phyloP scores from a whole-genome alignment of 2,797 vertebrate genomes.

The Hozukius guyotensis region DNA sequence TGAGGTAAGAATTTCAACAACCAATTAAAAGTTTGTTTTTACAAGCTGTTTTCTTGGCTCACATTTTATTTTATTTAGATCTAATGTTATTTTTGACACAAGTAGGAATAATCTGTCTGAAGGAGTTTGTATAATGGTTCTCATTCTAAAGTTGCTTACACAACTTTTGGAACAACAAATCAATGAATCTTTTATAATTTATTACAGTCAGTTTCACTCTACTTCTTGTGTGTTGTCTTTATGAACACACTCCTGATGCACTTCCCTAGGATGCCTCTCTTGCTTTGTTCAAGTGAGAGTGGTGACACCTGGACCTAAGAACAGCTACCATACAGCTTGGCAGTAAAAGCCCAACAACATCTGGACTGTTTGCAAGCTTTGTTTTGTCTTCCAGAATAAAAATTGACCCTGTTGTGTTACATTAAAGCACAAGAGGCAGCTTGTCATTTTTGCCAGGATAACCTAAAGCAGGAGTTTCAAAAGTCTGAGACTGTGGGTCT shows the following conservation, averaged over 20 bases:
- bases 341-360: not conserved
- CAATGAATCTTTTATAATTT: not conserved
- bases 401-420: not conserved
- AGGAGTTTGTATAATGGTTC: not conserved
- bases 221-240: not conserved
- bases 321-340: not conserved
- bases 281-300: not conserved
- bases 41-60: not conserved
- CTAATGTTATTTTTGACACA: not conserved
- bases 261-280: not conserved
- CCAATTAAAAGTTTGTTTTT: not conserved
- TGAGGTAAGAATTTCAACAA: not conserved
- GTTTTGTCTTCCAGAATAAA: not conserved
- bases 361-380: not conserved
- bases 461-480: not conserved
- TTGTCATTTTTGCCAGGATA: not conserved
- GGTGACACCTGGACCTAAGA: not conserved
- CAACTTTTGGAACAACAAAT: not conserved
- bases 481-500: too few relatives aligned
- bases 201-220: not conserved
- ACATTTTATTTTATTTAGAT: not conserved
- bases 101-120: not conserved
- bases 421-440: not conserved
- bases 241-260: not conserved
- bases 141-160: not conserved